Evolutionary conservation across 2,888 invertebrate species (phyloP).

Genomic region (Nemapogon koenigi): DNA sequence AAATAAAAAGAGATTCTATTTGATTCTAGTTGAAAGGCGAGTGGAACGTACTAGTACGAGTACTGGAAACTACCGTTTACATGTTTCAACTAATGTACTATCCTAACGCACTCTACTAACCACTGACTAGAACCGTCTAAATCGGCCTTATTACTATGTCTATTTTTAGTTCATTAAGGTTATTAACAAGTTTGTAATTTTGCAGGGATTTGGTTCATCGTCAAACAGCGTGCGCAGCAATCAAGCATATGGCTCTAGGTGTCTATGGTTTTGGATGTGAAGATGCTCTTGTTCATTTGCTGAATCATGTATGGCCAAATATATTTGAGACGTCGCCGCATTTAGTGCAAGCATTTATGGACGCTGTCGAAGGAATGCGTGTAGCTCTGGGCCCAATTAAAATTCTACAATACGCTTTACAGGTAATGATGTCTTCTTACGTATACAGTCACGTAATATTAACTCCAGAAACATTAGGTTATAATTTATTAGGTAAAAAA

Average conservation of each 20-base stretch:
- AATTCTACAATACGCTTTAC: slow-evolving; percentile 94
- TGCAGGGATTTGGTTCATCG: slow-evolving; percentile 94
- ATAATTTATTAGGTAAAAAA: not conserved
- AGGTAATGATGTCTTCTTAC: too few species aligned
- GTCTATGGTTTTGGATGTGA: slow-evolving; percentile 99
- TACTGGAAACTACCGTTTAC: too few species aligned
- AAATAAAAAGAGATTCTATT: too few species aligned
- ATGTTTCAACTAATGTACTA: too few species aligned
- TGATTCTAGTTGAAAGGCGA: too few species aligned
- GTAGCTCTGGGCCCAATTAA: slow-evolving; percentile 97
- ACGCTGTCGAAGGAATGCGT: slow-evolving; percentile 95
- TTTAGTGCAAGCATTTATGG: slow-evolving; percentile 99
- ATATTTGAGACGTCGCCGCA: slow-evolving; percentile 99
- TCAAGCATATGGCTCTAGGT: slow-evolving; percentile 98
- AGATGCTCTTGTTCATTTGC: slow-evolving; percentile 93
- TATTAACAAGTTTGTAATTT: slow-evolving; percentile 9
- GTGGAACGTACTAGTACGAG: too few species aligned
- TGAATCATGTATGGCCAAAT: slow-evolving; percentile 99
- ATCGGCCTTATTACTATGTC: too few species aligned
- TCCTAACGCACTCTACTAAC: too few species aligned
- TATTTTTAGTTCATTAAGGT: not conserved
- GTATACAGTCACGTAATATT: too few species aligned
- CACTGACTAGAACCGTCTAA: too few species aligned
- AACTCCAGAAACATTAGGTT: not conserved
- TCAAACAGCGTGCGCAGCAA: slow-evolving; percentile 98